These are phyloP conservation scores for Microhierax caerulescens DNA, from an alignment of 2,797 vertebrate genomes.

Conservation along the genomic window DNA sequence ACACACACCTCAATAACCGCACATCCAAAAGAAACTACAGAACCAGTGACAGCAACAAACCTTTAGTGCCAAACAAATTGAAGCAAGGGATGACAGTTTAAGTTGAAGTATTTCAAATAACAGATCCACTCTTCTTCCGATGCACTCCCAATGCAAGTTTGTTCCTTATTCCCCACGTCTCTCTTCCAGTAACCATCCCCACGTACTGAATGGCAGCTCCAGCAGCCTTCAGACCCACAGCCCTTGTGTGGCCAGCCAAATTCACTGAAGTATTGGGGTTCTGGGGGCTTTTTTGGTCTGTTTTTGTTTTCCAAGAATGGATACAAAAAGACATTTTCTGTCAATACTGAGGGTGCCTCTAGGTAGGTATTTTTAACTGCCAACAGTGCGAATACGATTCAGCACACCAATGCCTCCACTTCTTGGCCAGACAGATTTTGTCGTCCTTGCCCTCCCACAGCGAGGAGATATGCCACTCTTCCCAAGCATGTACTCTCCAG, in stretches of 20 bases:
- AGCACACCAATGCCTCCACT: neutral
- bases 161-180: neutral
- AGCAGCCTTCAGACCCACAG: neutral
- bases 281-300: neutral
- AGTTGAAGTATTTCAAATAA: neutral
- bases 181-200: neutral
- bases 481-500: neutral
- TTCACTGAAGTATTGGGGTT: neutral
- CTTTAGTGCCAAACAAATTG: neutral
- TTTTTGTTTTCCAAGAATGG: neutral
- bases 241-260: neutral
- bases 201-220: neutral
- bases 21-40: neutral
- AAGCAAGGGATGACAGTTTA: neutral
- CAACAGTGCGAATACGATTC: neutral
- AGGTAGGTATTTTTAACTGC: neutral
- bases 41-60: neutral
- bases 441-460: neutral
- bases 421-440: neutral
- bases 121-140: neutral
- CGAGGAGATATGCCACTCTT: neutral
- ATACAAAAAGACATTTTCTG: neutral
- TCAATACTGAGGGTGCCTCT: neutral
- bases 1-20: neutral
- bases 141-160: neutral